phyloP scores from a whole-genome alignment of 2,888 invertebrate species.

The Byasa hedistus region DNA sequence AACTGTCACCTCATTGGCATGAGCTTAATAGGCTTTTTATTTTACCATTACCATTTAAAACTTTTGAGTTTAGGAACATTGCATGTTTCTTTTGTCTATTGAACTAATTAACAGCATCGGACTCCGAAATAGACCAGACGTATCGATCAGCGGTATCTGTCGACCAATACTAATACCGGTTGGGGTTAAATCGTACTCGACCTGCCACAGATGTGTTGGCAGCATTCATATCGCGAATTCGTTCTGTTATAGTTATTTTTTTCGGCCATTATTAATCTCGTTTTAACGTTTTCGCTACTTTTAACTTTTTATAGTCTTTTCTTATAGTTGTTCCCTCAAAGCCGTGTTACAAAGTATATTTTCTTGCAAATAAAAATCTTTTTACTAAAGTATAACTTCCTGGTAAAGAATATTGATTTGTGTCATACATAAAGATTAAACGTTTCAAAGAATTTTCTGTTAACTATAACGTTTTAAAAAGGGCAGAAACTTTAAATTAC shows the following conservation, averaged over 20 bases:
- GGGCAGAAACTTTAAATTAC: constrained; percentile 27
- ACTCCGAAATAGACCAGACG: constrained; percentile 11
- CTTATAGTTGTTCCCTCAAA: no score
- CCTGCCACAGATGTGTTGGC: constrained; percentile 24
- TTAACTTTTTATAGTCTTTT: no score
- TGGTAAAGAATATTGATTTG: not conserved
- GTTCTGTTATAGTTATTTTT: not conserved
- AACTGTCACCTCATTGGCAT: no score
- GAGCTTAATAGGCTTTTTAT: no score
- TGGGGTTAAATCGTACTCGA: constrained; percentile 32
- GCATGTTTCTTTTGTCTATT: constrained; percentile 13
- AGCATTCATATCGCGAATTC: not conserved
- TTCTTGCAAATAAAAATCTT: no score
- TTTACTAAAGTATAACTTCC: not conserved
- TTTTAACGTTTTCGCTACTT: no score
- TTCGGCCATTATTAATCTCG: no score
- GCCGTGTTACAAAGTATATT: no score
- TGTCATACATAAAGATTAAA: not conserved
- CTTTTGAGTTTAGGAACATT: not conserved
- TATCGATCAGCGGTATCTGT: constrained; percentile 17
- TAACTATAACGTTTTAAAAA: constrained; percentile 14
- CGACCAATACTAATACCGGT: constrained; percentile 30
- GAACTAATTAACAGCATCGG: constrained; percentile 15
- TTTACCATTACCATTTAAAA: not conserved
- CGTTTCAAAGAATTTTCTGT: constrained; percentile 11